phyloP scores from a whole-genome alignment of 2,888 invertebrate species.

The Lasioglossum zephyrum region DNA sequence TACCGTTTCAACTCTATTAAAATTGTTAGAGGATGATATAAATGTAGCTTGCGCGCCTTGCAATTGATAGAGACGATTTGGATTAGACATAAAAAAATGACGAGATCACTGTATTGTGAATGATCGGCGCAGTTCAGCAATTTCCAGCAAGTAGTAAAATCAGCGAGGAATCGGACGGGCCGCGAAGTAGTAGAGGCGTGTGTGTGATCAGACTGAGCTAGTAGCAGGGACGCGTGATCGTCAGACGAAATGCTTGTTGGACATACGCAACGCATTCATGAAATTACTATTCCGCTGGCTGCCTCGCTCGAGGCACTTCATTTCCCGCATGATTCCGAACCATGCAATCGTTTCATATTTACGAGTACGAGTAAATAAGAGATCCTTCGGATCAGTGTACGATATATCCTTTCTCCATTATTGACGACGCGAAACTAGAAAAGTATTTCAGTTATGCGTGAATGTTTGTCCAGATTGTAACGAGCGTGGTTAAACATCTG shows the following conservation, averaged over 20 bases:
- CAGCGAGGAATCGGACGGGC: constrained; percentile 9
- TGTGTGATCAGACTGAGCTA: constrained; percentile 55
- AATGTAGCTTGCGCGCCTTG: too few relatives aligned
- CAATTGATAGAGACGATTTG: too few relatives aligned
- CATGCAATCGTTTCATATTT: neutral
- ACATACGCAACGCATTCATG: constrained; percentile 4
- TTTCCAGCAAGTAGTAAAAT: constrained; percentile 34
- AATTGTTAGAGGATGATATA: too few relatives aligned
- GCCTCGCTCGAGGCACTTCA: neutral
- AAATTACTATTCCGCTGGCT: neutral
- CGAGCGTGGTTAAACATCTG: neutral
- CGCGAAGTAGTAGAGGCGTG: constrained; percentile 61
- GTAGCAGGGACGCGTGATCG: constrained; percentile 58
- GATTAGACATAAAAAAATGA: too few relatives aligned
- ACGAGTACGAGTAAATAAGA: neutral
- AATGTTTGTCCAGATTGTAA: constrained; percentile 7
- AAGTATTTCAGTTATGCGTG: constrained; percentile 8
- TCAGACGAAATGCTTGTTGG: constrained; percentile 33
- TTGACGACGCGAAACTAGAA: neutral
- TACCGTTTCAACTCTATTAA: too few relatives aligned
- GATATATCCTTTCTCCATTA: neutral
- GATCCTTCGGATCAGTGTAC: neutral
- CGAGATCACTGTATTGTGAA: too few relatives aligned
- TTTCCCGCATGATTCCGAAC: neutral
- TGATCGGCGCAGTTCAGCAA: neutral